phyloP scores from a whole-genome alignment of 2,113 vertebrate species.

The Nothocercus julius region DNA sequence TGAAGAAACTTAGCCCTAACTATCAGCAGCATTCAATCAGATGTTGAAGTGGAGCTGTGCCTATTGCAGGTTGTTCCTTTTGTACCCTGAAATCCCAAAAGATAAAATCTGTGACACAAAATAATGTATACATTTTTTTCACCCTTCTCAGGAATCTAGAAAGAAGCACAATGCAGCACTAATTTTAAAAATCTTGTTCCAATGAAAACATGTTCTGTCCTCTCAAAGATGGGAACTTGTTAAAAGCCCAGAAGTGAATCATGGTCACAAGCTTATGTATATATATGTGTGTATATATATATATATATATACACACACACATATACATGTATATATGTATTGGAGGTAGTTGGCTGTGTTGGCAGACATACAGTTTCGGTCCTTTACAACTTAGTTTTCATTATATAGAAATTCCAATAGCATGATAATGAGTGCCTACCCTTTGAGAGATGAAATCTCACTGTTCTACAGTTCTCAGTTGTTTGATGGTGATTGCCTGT shows the following conservation, averaged over 20 bases:
- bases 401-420: neutral
- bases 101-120: constrained; percentile 34
- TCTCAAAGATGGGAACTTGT: neutral
- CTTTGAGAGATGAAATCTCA: neutral
- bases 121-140: neutral
- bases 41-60: constrained; percentile 25
- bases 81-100: constrained; percentile 16
- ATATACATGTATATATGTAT: neutral
- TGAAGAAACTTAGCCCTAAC: constrained; percentile 17
- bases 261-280: neutral
- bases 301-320: too few species aligned
- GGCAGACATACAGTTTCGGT: neutral
- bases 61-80: constrained; percentile 2
- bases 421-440: neutral
- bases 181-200: constrained; percentile 25
- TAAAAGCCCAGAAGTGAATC: neutral
- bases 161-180: neutral
- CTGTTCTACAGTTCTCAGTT: neutral
- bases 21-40: constrained; percentile 1
- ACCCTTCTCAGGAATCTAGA: constrained; percentile 1
- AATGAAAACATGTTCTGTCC: neutral
- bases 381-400: neutral
- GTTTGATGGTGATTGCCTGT: neutral
- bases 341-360: neutral
- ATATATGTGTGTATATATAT: neutral